Base-by-base conservation (phyloP, 2,888 invertebrate species). In the Aphidius colemani region DNA sequence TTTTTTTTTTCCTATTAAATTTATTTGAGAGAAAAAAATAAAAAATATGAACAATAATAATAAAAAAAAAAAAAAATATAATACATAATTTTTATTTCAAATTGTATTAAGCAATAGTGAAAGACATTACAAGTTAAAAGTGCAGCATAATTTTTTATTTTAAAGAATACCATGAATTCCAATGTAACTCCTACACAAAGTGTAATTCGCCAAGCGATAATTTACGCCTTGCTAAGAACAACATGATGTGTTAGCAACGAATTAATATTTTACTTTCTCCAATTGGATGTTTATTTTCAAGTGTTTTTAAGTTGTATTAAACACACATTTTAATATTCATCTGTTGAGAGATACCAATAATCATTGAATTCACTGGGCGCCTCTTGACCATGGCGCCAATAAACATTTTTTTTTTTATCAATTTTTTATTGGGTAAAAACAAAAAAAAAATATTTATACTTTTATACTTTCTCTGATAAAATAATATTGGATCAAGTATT, bases 261-360 rank as follows among this genome's bases (percentile, higher is more conserved):
- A 71, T 71, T 69, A 66, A 69, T 70, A 71, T 70, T 71, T 71
- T 63, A 74, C 75, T 75, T 75, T 75, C 75, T 75, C 75, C 72
- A 61, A 66, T 67, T 70, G 67, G 51, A 50, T 51, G 8, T 41
- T 57, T 53, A 18, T 7, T 46, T 57, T 18, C 39, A 18, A 1
- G 13, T 18, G 2, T 30, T 30, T 30, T 30, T 30, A 30, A 5
- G 0, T 30, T 30, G 5, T 30, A 30, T 13, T 13, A 30, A 30
- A 2, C 5, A 30, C 30, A 30, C 5, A 30, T 30, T 30, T 30
- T 30, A 30, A 30, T 30, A 30, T 30, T 30, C 30, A 30, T 30
- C 30, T 30, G 30, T 30, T 30, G 30, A 30, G 30, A 30, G 30
- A 30, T 30, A 30, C 30, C 3, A 30, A 30, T 30, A 30, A 30